Evolutionary conservation across 2,888 invertebrate species (phyloP), one percentile per base, ranked within the genome.

Genomic region (Brassicogethes aeneus): DNA sequence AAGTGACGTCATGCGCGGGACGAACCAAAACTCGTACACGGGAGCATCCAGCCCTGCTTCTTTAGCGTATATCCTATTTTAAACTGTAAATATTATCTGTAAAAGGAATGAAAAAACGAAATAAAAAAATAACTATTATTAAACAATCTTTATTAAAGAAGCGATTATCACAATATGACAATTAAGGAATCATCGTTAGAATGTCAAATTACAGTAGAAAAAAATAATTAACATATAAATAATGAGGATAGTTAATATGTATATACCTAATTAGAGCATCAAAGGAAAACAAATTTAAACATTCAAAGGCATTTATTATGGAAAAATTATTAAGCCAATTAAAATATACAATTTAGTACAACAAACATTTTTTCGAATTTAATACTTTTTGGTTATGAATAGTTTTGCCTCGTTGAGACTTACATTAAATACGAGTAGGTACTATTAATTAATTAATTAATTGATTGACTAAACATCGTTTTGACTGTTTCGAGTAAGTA

Each of bases 81-180:
- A n/a, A n/a, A n/a, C n/a, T n/a, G n/a, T n/a, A n/a, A n/a, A n/a
- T n/a, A n/a, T n/a, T n/a, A n/a, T n/a, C n/a, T n/a, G n/a, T n/a
- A n/a, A n/a, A n/a, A n/a, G n/a, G n/a, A n/a, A n/a, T n/a, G n/a
- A n/a, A n/a, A n/a, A n/a, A n/a, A n/a, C n/a, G n/a, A n/a, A n/a
- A n/a, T n/a, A n/a, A n/a, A n/a, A n/a, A n/a, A n/a, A n/a, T 32
- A 23, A 14, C 36, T 46, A 58, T 56, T 59, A 66, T 64, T 64
- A 66, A 68, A 66, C 62, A 66, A 65, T 61, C 56, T 66, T 68
- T 68, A 68, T 67, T 66, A 63, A 65, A 64, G 66, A 68, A 69
- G 68, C 68, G 65, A 67, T 68, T 69, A 69, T 69, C 69, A 69
- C 69, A 69, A 64, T 59, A 64, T 67, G 68, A 68, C 69, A 68